Evolutionary conservation across 2,888 invertebrate species (phyloP).

Genomic region (Coelinius sp.): DNA sequence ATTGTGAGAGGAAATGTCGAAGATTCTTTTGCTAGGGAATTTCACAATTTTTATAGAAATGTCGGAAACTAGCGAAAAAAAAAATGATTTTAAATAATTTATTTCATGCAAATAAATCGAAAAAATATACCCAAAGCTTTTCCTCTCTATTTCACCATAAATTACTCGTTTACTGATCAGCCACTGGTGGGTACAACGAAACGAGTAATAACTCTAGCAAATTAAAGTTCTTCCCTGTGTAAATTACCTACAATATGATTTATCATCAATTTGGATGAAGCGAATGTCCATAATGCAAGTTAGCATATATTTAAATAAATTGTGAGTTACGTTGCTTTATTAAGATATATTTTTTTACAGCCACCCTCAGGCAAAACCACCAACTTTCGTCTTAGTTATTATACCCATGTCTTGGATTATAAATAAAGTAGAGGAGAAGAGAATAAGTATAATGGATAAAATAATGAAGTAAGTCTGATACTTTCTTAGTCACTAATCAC

Average conservation of each 20-base stretch:
- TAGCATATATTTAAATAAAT: constrained; percentile 67
- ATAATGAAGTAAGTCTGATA: background rate
- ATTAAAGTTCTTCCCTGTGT: constrained; percentile 53
- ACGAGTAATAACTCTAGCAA: constrained; percentile 43
- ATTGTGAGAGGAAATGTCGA: no score
- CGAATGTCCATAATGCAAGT: constrained; percentile 58
- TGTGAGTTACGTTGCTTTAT: constrained; percentile 61
- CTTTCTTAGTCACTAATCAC: constrained; percentile 27
- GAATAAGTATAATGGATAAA: background rate
- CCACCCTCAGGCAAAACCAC: constrained; percentile 26
- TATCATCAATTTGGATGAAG: constrained; percentile 54
- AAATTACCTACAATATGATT: constrained; percentile 60
- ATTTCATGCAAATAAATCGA: no score
- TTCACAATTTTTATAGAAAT: no score
- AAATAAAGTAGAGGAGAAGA: constrained; percentile 41
- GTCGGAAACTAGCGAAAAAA: no score
- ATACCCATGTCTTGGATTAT: constrained; percentile 42
- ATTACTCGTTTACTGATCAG: constrained; percentile 14
- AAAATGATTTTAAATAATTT: no score
- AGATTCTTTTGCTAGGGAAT: no score
- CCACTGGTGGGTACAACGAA: background rate
- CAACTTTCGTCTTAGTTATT: constrained; percentile 34
- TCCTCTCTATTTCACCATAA: no score
- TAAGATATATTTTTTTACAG: constrained; percentile 50
- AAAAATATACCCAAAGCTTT: no score